Percentiles rank a stretch among this genome's conserved stretches.
phyloP scores from a whole-genome alignment of 2,797 vertebrate species.

The Onychomys leucogaster region DNA sequence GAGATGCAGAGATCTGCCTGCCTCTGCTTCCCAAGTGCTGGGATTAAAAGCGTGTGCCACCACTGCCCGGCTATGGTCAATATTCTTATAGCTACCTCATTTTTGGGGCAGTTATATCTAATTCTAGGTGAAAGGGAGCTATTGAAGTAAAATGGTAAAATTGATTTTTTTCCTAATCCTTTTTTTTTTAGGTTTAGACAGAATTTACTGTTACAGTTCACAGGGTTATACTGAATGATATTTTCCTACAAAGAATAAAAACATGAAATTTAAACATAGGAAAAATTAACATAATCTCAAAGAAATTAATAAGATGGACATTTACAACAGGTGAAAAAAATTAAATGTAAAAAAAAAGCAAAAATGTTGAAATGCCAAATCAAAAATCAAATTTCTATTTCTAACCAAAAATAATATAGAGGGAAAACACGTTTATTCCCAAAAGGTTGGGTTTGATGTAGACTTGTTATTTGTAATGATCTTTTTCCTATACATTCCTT shows the following conservation, averaged over 20 bases:
- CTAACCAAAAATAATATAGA: neutral
- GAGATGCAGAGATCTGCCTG: too few species aligned
- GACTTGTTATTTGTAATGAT: neutral
- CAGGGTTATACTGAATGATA: slow-evolving; percentile 14
- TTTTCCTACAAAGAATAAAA: neutral
- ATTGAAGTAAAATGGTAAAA: neutral
- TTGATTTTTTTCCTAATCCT: slow-evolving; percentile 6
- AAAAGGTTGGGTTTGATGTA: neutral
- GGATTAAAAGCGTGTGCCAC: too few species aligned
- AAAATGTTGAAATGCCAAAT: neutral
- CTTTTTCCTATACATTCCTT: neutral
- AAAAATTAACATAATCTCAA: neutral
- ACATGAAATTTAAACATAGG: neutral
- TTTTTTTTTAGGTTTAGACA: slow-evolving; percentile 15
- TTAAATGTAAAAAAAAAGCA: neutral
- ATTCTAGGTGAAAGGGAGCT: slow-evolving; percentile 6
- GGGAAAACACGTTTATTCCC: neutral
- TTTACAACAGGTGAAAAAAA: neutral
- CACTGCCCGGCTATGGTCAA: too few species aligned
- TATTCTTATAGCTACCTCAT: neutral
- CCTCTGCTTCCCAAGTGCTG: too few species aligned
- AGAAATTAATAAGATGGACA: slow-evolving; percentile 21
- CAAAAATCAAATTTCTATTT: neutral
- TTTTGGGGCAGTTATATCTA: neutral
- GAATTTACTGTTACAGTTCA: neutral